Conservation (phyloP, 2,113 vertebrate genomes). For the Indicator indicator region DNA sequence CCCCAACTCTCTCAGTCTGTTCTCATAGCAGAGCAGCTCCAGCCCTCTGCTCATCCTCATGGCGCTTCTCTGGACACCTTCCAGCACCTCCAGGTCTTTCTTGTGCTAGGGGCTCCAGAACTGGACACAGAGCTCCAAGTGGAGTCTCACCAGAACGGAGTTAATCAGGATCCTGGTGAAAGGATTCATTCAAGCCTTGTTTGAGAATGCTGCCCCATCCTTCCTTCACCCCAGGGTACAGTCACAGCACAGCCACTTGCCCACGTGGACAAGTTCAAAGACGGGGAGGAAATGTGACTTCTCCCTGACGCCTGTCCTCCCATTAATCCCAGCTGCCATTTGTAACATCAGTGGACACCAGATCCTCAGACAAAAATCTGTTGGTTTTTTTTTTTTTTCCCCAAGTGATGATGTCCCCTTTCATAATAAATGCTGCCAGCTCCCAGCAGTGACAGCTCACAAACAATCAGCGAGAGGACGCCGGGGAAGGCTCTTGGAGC, state of each 20-base stretch:
- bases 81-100: background rate
- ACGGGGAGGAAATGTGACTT: background rate
- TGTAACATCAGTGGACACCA: background rate
- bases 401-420: constrained; percentile 28
- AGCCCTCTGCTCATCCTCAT: no score
- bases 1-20: no score
- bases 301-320: background rate
- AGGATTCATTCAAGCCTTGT: background rate
- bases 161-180: background rate
- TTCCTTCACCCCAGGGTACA: background rate
- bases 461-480: constrained; percentile 49
- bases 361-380: constrained; percentile 33
- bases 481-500: constrained; percentile 17
- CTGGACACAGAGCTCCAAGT: no score
- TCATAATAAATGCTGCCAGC: constrained; percentile 50
- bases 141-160: background rate
- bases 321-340: background rate
- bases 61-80: no score
- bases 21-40: no score
- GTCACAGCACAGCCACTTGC: background rate
- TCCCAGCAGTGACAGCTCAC: constrained; percentile 54
- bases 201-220: background rate
- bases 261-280: background rate
- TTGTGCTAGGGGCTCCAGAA: background rate
- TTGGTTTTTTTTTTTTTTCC: background rate